Percentiles rank a stretch among this genome's conserved stretches.
These are phyloP conservation scores for Anabas testudineus DNA, from an alignment of 2,797 vertebrate genomes.

Conservation along the genomic window DNA sequence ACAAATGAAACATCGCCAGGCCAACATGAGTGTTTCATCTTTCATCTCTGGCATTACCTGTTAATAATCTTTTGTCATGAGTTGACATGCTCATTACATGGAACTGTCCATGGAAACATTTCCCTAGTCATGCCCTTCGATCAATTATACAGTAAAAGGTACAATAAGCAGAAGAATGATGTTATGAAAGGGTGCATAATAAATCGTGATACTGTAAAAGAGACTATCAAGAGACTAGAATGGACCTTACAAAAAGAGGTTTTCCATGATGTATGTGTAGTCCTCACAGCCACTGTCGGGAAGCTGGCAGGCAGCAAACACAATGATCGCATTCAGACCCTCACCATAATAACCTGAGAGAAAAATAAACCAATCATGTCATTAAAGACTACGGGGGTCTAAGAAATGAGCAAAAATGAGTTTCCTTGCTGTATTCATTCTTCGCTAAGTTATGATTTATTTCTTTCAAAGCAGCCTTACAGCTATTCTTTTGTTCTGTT, in stretches of 20 bases:
- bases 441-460: no score
- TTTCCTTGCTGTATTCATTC: neutral
- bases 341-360: slow-evolving; percentile 93
- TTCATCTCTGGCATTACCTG: neutral
- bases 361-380: no score
- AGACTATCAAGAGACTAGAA: neutral
- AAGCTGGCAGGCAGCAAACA: slow-evolving; percentile 93
- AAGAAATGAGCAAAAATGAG: neutral
- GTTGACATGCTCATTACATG: neutral
- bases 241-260: slow-evolving; percentile 93
- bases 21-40: neutral
- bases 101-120: neutral
- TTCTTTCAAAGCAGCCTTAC: neutral
- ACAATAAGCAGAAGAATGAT: neutral
- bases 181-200: neutral
- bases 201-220: neutral
- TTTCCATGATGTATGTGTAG: slow-evolving; percentile 97
- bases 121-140: neutral
- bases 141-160: neutral
- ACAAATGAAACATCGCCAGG: neutral
- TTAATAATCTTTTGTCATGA: neutral
- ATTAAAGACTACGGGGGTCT: neutral
- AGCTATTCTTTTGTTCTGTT: neutral
- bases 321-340: slow-evolving; percentile 95
- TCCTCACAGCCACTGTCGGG: slow-evolving; percentile 92